Percentiles rank a stretch among this genome's conserved stretches.
Evolutionary conservation across 2,113 vertebrate genomes (phyloP).

Genomic region (Megalops atlanticus): DNA sequence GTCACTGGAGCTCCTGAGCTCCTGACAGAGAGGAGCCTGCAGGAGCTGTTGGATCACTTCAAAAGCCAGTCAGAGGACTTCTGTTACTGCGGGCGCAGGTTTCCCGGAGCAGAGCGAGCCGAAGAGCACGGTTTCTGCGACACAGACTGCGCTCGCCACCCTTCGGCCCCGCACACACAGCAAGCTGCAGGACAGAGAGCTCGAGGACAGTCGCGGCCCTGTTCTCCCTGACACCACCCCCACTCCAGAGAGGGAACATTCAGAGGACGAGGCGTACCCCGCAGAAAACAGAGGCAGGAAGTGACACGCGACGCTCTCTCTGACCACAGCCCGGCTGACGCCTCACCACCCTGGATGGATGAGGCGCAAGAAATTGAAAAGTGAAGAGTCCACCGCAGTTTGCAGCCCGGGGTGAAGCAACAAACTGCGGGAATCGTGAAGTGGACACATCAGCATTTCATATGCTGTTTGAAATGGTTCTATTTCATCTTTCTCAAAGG

Average conservation of each 20-base stretch:
- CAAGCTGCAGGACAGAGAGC: not conserved
- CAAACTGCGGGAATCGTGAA: conserved; percentile 57
- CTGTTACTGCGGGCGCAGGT: not conserved
- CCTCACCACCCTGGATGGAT: conserved; percentile 21
- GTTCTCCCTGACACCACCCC: not conserved
- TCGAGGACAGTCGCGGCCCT: not conserved
- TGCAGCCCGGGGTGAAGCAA: conserved; percentile 50
- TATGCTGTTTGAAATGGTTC: not conserved
- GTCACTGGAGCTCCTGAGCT: not conserved
- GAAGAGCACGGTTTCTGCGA: not conserved
- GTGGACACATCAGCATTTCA: conserved; percentile 49
- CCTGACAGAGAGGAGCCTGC: not conserved
- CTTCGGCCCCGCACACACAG: not conserved
- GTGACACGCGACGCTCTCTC: conserved; percentile 33
- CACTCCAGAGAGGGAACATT: not conserved
- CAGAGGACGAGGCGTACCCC: not conserved
- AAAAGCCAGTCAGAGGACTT: not conserved
- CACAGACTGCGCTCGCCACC: not conserved
- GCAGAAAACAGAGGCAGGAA: conserved; percentile 38
- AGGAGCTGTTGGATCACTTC: not conserved
- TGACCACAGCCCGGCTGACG: conserved; percentile 7
- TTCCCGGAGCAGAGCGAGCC: not conserved
- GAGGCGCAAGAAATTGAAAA: conserved; percentile 52
- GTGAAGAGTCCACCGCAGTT: conserved; percentile 52
- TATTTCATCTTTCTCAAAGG: conserved; percentile 23